Evolutionary conservation across 2,113 vertebrate genomes (phyloP).

Genomic region (Lampris incognitus): DNA sequence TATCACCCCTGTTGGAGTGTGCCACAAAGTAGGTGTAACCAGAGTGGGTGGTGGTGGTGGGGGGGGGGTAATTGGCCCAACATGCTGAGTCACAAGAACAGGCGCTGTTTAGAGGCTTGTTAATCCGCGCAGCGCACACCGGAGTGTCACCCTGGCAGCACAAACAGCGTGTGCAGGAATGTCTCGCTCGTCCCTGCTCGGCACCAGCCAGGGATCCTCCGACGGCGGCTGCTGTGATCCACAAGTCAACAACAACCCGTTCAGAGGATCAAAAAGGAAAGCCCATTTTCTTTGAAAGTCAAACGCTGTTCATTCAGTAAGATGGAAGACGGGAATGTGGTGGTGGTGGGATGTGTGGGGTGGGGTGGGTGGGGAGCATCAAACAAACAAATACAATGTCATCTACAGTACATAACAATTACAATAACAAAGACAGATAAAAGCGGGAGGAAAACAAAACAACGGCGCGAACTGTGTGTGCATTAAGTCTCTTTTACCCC

Average conservation of each 20-base stretch:
- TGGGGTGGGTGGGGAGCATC: slow-evolving; percentile 4
- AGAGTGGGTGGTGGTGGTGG: slow-evolving; percentile 19
- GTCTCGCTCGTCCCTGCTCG: slow-evolving; percentile 11
- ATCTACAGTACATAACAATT: neutral
- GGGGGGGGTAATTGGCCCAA: slow-evolving; percentile 68
- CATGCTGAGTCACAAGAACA: slow-evolving; percentile 71
- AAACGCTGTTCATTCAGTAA: slow-evolving; percentile 27
- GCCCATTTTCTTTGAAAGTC: slow-evolving; percentile 28
- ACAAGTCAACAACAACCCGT: slow-evolving; percentile 55
- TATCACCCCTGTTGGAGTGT: slow-evolving; percentile 45
- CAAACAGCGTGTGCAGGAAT: slow-evolving; percentile 48
- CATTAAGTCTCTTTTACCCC: slow-evolving; percentile 19
- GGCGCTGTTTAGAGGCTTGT: slow-evolving; percentile 38
- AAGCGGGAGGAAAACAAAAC: neutral
- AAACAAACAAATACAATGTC: slow-evolving; percentile 30
- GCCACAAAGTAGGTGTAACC: slow-evolving; percentile 65
- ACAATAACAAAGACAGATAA: slow-evolving; percentile 23
- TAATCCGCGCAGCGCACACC: slow-evolving; percentile 45
- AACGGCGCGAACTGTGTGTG: neutral
- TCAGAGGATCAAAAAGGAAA: slow-evolving; percentile 19
- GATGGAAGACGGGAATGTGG: slow-evolving; percentile 20
- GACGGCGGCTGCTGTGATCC: slow-evolving; percentile 52
- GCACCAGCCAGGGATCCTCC: slow-evolving; percentile 9
- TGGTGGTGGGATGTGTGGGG: no score
- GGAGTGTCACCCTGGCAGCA: slow-evolving; percentile 55